These are phyloP conservation scores for Drosophila kanapiae DNA, from an alignment of 1,140 invertebrate genomes.

Conservation along the genomic window DNA sequence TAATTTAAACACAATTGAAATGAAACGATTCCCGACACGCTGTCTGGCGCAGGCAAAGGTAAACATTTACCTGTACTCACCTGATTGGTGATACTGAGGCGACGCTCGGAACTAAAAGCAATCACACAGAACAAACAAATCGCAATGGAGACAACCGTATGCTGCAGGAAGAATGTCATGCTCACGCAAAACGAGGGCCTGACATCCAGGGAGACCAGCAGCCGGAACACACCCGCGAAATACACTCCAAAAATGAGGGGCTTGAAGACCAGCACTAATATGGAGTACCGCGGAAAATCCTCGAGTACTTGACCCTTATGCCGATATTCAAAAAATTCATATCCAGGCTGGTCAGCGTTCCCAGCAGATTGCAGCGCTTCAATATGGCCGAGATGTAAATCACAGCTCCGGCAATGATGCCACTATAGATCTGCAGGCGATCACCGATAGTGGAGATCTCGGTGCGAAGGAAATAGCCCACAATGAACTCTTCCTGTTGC, in stretches of 20 bases:
- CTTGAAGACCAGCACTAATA: slow-evolving; percentile 67
- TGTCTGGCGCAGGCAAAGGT: slow-evolving; percentile 24
- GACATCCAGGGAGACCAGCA: slow-evolving; percentile 66
- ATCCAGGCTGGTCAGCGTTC: slow-evolving; percentile 64
- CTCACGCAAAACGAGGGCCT: slow-evolving; percentile 75
- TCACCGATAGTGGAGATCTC: slow-evolving; percentile 74
- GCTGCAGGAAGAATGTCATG: slow-evolving; percentile 77
- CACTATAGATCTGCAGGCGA: slow-evolving; percentile 70
- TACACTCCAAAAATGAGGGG: slow-evolving; percentile 69
- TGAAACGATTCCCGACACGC: not conserved
- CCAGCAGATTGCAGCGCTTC: slow-evolving; percentile 62
- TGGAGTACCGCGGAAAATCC: slow-evolving; percentile 69
- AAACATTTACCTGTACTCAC: slow-evolving; percentile 57
- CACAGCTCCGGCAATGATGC: slow-evolving; percentile 64
- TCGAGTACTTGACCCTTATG: slow-evolving; percentile 67
- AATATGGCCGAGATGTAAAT: slow-evolving; percentile 69
- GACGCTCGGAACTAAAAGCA: slow-evolving; percentile 74
- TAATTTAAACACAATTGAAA: slow-evolving; percentile 33
- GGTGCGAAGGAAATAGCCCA: slow-evolving; percentile 75
- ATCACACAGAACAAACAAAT: slow-evolving; percentile 78
- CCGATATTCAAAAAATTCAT: slow-evolving; percentile 67
- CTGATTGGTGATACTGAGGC: slow-evolving; percentile 76
- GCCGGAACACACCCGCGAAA: slow-evolving; percentile 70
- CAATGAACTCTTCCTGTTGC: slow-evolving; percentile 67
- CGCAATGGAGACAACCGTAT: slow-evolving; percentile 74